Evolutionary conservation across 2,113 vertebrate genomes (phyloP).

Genomic region (Dromas ardeola): DNA sequence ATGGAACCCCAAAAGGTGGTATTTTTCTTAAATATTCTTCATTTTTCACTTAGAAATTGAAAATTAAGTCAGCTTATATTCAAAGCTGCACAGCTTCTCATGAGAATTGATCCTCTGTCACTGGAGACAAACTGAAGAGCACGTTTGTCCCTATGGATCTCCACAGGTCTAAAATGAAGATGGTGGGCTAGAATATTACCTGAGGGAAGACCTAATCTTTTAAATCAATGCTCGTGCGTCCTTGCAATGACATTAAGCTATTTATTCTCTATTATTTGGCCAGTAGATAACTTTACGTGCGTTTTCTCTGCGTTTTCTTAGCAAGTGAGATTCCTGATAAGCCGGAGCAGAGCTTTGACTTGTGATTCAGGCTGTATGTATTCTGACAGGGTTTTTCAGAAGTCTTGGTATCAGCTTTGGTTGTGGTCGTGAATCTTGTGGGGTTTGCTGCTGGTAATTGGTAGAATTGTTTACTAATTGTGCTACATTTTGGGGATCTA

Average conservation of each 20-base stretch:
- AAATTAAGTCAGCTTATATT: not conserved
- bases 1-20: not conserved
- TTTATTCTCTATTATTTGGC: not conserved
- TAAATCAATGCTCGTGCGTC: not conserved
- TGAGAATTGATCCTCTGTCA: not conserved
- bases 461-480: not conserved
- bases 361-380: not conserved
- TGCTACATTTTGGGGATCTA: accelerated
- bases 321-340: not conserved
- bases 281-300: not conserved
- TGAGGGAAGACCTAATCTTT: not conserved
- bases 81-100: not conserved
- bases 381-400: not conserved
- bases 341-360: not conserved
- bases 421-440: not conserved
- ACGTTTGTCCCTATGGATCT: not conserved
- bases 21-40: no score
- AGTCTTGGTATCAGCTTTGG: not conserved
- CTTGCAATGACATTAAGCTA: not conserved
- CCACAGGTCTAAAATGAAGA: not conserved
- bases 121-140: not conserved
- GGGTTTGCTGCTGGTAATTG: not conserved
- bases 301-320: not conserved
- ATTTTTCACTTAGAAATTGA: not conserved
- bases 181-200: not conserved